Evolutionary conservation across 2,797 vertebrate species (phyloP).

Genomic region (Mionectes olivaceus): DNA sequence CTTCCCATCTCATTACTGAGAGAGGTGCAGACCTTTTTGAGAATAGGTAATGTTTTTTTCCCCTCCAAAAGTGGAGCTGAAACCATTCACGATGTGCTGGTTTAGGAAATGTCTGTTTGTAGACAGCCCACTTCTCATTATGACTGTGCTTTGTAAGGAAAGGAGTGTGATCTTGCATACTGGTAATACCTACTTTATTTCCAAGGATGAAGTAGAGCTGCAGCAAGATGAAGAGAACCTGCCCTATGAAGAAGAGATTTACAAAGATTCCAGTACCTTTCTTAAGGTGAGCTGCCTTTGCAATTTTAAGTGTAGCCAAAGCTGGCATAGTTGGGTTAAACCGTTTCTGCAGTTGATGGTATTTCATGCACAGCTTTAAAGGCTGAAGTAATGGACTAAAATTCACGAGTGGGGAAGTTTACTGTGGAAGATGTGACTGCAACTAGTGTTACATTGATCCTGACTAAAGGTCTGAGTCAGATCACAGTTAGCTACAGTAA

Average conservation of each 20-base stretch:
- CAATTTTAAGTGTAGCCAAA: not conserved
- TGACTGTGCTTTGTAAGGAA: not conserved
- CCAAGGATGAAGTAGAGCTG: conserved; percentile 91
- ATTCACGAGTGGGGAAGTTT: not conserved
- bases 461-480: not conserved
- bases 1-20: not conserved
- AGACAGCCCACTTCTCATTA: not conserved
- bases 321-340: not conserved
- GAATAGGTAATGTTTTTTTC: not conserved
- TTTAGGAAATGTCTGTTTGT: not conserved
- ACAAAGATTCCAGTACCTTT: conserved; percentile 98
- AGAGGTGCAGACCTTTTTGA: not conserved
- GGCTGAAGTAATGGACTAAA: not conserved
- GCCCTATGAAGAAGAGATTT: conserved; percentile 94
- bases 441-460: not conserved
- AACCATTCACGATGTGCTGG: not conserved
- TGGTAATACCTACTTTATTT: conserved; percentile 33
- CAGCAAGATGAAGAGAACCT: conserved; percentile 90
- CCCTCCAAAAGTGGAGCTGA: not conserved
- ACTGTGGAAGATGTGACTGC: not conserved
- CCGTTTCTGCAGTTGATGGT: not conserved
- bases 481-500: not conserved
- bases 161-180: not conserved
- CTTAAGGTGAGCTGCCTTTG: conserved; percentile 85
- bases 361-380: not conserved